A percentile compares a stretch with the other conserved stretches of the same genome.
Conservation (phyloP, 35 echinoderm and acorn worm species). For the Stichopus chloronotus region DNA sequence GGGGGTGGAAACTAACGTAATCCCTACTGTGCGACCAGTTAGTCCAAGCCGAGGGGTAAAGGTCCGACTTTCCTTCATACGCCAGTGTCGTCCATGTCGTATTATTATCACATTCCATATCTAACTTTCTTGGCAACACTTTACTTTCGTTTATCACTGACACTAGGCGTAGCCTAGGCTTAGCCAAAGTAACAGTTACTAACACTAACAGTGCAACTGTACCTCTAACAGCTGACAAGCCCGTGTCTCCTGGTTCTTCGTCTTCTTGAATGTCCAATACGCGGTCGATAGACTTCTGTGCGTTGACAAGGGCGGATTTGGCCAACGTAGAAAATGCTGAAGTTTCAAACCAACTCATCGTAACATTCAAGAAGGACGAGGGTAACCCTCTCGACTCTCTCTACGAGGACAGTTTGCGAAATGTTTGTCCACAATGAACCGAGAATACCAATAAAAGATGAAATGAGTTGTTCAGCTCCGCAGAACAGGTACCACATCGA, state of each 20-base stretch:
- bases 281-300: conserved; percentile 95
- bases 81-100: no score
- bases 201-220: neutral
- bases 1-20: no score
- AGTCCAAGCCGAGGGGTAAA: no score
- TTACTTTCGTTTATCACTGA: no score
- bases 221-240: neutral
- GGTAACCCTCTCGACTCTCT: neutral
- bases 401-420: neutral
- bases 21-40: no score
- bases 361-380: neutral
- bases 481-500: neutral
- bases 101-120: no score
- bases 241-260: neutral
- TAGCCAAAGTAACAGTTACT: no score
- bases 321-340: conserved; percentile 79
- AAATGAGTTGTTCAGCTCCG: neutral
- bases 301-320: conserved; percentile 87
- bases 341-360: conserved; percentile 99
- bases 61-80: no score
- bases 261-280: conserved; percentile 93
- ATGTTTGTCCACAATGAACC: neutral
- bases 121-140: no score
- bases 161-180: no score
- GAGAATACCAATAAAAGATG: neutral